These are phyloP conservation scores for Epirrhoe tristata DNA, from an alignment of 2,888 invertebrate genomes.

Conservation along the genomic window DNA sequence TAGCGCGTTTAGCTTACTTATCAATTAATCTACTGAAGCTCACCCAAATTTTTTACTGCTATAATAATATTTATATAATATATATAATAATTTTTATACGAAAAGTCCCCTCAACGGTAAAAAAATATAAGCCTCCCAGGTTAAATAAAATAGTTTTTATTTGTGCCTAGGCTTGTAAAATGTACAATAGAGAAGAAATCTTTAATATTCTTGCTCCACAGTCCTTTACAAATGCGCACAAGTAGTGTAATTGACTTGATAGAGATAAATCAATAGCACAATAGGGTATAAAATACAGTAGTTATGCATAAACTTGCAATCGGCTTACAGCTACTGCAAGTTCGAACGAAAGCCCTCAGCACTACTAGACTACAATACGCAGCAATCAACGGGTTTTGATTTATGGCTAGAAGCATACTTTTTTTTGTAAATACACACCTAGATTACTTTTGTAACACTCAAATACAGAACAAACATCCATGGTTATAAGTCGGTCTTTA, in stretches of 20 bases:
- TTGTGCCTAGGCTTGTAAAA: background rate
- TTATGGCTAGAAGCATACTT: no score
- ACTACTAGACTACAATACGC: slow-evolving; percentile 25
- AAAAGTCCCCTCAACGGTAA: no score
- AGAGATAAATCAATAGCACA: slow-evolving; percentile 72
- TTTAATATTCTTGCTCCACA: slow-evolving; percentile 36
- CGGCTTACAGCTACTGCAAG: slow-evolving; percentile 59
- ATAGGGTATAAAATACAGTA: slow-evolving; percentile 63
- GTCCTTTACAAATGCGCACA: slow-evolving; percentile 54
- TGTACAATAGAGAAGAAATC: slow-evolving; percentile 7
- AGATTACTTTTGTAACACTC: no score
- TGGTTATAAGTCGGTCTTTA: no score
- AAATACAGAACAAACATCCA: no score
- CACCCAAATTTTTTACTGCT: no score
- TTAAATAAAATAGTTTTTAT: no score
- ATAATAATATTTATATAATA: no score
- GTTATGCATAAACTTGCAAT: slow-evolving; percentile 52
- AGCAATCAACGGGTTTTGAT: slow-evolving; percentile 30
- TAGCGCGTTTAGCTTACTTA: background rate
- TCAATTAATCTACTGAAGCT: no score
- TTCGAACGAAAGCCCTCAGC: slow-evolving; percentile 12
- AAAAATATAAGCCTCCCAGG: no score
- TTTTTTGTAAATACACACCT: no score
- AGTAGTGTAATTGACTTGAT: slow-evolving; percentile 70
- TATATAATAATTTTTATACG: no score